A percentile compares a stretch with the other conserved stretches of the same genome.
Evolutionary conservation across 2,888 invertebrate species (phyloP).

Genomic region (Drosophila picticornis): DNA sequence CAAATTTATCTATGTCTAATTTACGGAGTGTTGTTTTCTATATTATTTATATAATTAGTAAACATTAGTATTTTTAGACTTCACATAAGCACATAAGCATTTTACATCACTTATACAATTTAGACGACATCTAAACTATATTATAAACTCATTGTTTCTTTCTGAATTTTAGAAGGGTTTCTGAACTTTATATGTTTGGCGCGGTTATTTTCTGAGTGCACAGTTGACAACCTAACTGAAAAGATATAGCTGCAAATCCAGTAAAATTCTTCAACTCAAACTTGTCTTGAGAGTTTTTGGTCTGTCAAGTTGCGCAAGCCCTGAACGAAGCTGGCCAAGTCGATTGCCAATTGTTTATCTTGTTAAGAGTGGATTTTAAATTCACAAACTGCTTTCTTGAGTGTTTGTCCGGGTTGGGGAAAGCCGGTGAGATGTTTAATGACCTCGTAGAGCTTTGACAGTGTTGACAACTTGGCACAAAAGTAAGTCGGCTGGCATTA

Average conservation of each 20-base stretch:
- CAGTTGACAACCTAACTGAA: too few species aligned
- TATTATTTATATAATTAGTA: too few species aligned
- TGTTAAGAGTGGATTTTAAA: slow-evolving; percentile 66
- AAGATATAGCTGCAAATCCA: background rate
- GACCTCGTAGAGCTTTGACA: slow-evolving; percentile 66
- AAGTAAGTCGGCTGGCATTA: slow-evolving; percentile 70
- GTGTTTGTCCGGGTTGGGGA: background rate
- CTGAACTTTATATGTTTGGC: too few species aligned
- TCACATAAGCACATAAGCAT: too few species aligned
- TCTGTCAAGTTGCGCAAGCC: background rate
- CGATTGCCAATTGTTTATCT: slow-evolving; percentile 65
- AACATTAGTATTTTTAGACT: too few species aligned
- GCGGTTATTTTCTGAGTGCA: too few species aligned
- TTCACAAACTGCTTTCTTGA: slow-evolving; percentile 37
- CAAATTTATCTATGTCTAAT: too few species aligned
- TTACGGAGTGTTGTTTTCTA: too few species aligned
- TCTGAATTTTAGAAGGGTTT: too few species aligned
- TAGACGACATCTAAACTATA: too few species aligned
- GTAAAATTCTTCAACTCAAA: background rate
- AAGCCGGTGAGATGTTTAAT: slow-evolving; percentile 62
- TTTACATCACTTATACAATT: too few species aligned
- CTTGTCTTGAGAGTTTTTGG: background rate
- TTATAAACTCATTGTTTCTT: too few species aligned
- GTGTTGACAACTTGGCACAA: slow-evolving; percentile 71
- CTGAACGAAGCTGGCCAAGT: slow-evolving; percentile 36